Conservation (phyloP, 2,113 vertebrate species). For the Gymnorhina tibicen region DNA sequence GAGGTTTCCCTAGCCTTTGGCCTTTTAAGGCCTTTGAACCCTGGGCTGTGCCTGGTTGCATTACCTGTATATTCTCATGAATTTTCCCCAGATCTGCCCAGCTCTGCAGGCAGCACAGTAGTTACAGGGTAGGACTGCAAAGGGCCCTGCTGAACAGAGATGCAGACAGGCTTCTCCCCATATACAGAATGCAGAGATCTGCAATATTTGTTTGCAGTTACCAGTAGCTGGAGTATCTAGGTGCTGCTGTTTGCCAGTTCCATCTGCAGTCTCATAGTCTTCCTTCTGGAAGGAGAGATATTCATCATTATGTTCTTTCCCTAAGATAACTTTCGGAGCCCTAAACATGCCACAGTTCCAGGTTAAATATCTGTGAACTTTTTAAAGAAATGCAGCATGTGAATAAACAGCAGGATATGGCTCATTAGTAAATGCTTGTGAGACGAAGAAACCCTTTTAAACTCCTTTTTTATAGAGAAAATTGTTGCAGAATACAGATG, state of each 20-base stretch:
- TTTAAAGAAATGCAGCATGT: neutral
- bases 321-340: neutral
- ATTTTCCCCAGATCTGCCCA: neutral
- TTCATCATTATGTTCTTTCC: neutral
- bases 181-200: neutral
- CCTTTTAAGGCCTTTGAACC: neutral
- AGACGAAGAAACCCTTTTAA: neutral
- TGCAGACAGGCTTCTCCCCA: neutral
- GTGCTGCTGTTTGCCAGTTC: neutral
- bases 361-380: neutral
- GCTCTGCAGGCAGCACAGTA: neutral
- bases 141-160: neutral
- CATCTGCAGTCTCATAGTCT: neutral
- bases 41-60: neutral
- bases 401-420: neutral
- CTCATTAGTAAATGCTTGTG: neutral
- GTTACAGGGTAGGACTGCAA: neutral
- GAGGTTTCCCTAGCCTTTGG: rapidly evolving
- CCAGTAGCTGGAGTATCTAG: neutral
- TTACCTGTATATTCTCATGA: neutral
- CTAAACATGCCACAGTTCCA: neutral
- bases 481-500: neutral
- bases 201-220: neutral
- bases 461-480: neutral
- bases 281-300: neutral